Evolutionary conservation across 1,140 invertebrate species (phyloP).

Genomic region (Drosophila sproati): DNA sequence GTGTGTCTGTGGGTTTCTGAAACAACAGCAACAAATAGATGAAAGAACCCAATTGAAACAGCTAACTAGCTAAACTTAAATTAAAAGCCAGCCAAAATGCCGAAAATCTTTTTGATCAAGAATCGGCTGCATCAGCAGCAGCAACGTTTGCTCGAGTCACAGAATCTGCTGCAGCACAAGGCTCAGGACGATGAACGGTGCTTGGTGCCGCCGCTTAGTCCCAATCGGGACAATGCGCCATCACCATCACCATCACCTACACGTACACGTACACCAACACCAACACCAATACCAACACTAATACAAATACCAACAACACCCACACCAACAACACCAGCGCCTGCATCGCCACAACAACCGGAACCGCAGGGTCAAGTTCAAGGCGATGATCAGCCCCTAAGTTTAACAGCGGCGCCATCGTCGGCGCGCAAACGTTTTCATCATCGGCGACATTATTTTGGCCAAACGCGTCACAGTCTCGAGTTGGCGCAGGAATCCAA

Average conservation of each 20-base stretch:
- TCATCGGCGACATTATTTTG: conserved; percentile 80
- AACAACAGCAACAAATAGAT: conserved; percentile 23
- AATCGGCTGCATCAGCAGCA: conserved; percentile 95
- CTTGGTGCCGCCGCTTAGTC: conserved; percentile 80
- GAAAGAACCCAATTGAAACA: conserved; percentile 56
- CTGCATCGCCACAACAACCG: conserved; percentile 71
- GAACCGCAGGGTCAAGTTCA: conserved; percentile 66
- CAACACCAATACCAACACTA: conserved; percentile 16
- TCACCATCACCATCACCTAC: conserved; percentile 5
- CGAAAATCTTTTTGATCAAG: conserved; percentile 95
- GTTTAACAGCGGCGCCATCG: conserved; percentile 33
- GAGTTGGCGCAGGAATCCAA: conserved; percentile 29
- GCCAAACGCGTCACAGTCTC: conserved; percentile 70
- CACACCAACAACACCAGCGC: conserved; percentile 38
- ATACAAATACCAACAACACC: conserved; percentile 33
- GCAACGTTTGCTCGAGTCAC: conserved; percentile 90
- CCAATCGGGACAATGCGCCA: conserved; percentile 42
- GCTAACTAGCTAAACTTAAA: background rate
- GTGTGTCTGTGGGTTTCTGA: background rate
- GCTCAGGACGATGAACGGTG: conserved; percentile 84
- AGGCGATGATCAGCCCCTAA: conserved; percentile 61
- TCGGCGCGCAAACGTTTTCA: conserved; percentile 73
- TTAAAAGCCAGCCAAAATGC: conserved; percentile 87
- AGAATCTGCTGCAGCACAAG: conserved; percentile 88
- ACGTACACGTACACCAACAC: background rate